Base-by-base conservation (phyloP, 2,113 vertebrate species). In the Rutilus rutilus region DNA sequence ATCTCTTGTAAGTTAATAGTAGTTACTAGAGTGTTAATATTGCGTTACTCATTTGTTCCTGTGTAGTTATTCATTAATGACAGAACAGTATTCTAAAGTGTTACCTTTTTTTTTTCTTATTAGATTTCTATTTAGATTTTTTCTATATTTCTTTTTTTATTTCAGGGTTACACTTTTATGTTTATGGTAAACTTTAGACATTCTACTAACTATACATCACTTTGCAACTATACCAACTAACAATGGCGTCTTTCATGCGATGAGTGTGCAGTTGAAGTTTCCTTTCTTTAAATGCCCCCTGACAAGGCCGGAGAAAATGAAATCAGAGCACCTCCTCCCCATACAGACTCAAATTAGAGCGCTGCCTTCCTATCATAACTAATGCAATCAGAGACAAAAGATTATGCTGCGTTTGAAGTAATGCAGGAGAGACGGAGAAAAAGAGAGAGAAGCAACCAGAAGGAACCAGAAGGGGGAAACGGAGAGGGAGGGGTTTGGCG, bases 401-500 rank as follows among this genome's bases (percentile, higher is more conserved):
- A 73, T 75, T 86, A 75, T 74, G 52, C 64, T 59, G 54, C n/a
- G 27, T 64, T 76, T 83, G 57, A 59, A 78, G 50, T 60, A 73
- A 78, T 25, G 52, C 59, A 47, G 8, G 71, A 67, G 59, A 47
- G 25, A 67, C 10, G 52, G 19, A 36, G 73, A 39, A 52, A 36
- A 54, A 73, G 80, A 74, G 81, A 36, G 54, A 39, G 87, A 78
- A 25, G 42, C 27, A 78, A 71, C 23, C 42, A 54, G 86, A 78
- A 25, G 42, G 39, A 78, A 71, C 23, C 42, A 54, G 86, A 65
- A 59, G 36, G 62, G 30, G 75, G 11, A 67, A 4, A 74, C 30
- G 9, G 52, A 23, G 33, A 60, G 77, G 52, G 71, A 69, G 71
- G 89, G 89, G 93, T 42, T 50, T 30, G 60, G 78, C 90, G 90